These are phyloP conservation scores for Todiramphus chloris DNA, from an alignment of 2,113 vertebrate species.

Conservation along the genomic window DNA sequence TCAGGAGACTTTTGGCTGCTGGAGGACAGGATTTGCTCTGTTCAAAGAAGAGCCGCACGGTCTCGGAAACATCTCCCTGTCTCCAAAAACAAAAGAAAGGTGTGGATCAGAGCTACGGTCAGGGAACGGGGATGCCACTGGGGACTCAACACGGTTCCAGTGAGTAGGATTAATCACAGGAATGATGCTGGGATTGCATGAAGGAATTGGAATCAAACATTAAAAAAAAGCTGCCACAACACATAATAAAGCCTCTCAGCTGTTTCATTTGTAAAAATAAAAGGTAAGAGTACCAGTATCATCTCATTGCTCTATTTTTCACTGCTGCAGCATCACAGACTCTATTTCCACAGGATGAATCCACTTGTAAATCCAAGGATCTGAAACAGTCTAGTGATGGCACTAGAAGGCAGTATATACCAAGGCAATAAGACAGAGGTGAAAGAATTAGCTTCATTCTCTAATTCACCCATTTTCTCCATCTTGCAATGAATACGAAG, in stretches of 20 bases:
- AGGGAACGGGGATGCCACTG: background rate
- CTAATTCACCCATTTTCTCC: background rate
- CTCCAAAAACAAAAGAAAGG: background rate
- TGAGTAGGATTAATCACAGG: background rate
- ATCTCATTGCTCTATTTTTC: background rate
- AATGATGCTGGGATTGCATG: background rate
- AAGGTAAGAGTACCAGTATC: background rate
- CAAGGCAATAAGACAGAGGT: background rate
- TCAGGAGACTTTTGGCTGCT: conserved; percentile 90
- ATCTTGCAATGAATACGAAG: background rate
- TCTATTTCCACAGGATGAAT: background rate
- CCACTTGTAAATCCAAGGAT: background rate
- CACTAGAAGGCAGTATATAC: background rate
- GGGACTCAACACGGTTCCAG: background rate
- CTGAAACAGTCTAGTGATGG: background rate
- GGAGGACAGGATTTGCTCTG: conserved; percentile 89
- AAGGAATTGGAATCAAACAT: background rate
- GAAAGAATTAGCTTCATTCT: background rate
- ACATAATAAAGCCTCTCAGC: background rate
- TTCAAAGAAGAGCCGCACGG: conserved; percentile 93
- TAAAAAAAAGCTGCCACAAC: background rate
- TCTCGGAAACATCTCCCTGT: conserved; percentile 97
- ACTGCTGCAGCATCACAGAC: background rate
- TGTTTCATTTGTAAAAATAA: background rate
- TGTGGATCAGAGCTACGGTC: background rate